Base-by-base conservation (phyloP, 2,797 vertebrate genomes). In the Hephaestus fuliginosus region DNA sequence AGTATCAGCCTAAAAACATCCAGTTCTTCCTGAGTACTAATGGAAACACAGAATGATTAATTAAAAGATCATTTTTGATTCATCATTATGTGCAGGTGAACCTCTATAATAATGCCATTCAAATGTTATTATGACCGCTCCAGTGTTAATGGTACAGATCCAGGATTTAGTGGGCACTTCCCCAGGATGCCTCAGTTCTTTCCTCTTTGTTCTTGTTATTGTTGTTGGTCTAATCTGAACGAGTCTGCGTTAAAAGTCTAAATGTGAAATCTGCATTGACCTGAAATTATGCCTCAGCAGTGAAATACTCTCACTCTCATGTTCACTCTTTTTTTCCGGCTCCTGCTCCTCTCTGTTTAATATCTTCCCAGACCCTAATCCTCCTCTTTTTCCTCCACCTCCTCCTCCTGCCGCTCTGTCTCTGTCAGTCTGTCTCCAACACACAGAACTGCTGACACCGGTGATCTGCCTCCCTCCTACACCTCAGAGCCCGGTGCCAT, bases 361-460 rank as follows among this genome's bases (percentile, higher is more conserved):
- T 69, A 80, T 80, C 76, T 79, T 55, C 71, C 46, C 46, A 67
- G 56, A 69, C 71, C 68, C 78, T 83, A 65, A 76, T 86, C 80
- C 71, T 51, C 70, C 61, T 79, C 80, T 1, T 70, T 78, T 5
- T 71, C 58, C 20, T 76, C 76, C 48, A 55, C 72, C 41, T 71
- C 67, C 56, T 73, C 41, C 67, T 68, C 79, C 44, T 63, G 10
- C 62, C 28, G 30, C 67, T 78, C 64, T n/a, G 60, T 84, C 81
- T 85, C 80, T 76, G 70, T 70, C 71, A 41, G 70, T 78, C 51
- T 1, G 44, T 62, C 67, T 80, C 79, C 52, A 72, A 28, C 79
- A 72, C 78, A 70, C 57, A 86, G 72, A 83, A 61, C 64, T 74
- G 86, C 90, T 84, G 86, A 90, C 85, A 75, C 44, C 8, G n/a